Evolutionary conservation across 2,113 vertebrate species (phyloP), one percentile per base, ranked within the genome.

Genomic region (Python bivittatus): DNA sequence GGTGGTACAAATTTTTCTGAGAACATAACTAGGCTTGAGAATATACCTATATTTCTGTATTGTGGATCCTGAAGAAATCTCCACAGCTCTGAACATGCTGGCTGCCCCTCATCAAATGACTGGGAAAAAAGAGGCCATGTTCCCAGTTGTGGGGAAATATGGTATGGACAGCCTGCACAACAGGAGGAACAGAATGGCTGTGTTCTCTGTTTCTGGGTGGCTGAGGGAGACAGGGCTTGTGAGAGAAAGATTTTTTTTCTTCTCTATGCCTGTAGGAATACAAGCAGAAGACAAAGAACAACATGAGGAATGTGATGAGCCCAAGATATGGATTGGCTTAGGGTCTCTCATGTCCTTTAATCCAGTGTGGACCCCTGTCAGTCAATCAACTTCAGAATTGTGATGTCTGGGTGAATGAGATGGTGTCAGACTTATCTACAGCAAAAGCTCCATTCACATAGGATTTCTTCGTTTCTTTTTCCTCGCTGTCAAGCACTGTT

Each of bases 381-480:
- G 95, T 89, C 85, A 93, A 38, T 84, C 91, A 91, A 33, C 44
- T 93, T 97, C 98, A 99, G 97, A 99, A 99, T 97, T 99, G 99
- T 54, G 99, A 99, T 85, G 99, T 99, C 96, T 99, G 99, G 0
- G 99, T 99, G 93, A 99, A 99, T 11, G 99, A 99, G 97, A 99
- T 98, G 1, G 98, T 97, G 83, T 99, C 99, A 11, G 98, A 99
- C 96, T 99, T 99, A 98, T 99, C 99, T 1, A 99, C 94, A 0
- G 99, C 98, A 96, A 99, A 99, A 90, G 99, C 99, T 89, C 99
- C 99, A 0, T 99, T 99, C 94, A 99, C 42, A 0, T 99, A 99
- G 0, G 99, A 99, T 96, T 99, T 99, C 97, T 99, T 99, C 94
- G 98, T 97, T 44, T 97, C 97, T 33, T 90, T 52, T 89, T 99